Base-by-base conservation (phyloP, 2,888 invertebrate species). In the Lepidochrysops patricia region DNA sequence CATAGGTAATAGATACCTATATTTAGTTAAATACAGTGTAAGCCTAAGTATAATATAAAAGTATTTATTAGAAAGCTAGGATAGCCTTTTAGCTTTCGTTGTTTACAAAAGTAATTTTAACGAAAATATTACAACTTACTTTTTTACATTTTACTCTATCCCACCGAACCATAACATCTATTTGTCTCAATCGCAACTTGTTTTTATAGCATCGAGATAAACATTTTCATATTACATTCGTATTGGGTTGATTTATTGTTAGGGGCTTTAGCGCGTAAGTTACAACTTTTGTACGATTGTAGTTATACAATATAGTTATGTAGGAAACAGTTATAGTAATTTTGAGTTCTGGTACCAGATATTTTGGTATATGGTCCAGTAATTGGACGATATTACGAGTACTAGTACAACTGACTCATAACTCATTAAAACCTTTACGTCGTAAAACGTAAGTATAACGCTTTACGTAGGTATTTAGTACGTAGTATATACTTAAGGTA, bases 121-220 rank as follows among this genome's bases (percentile, higher is more conserved):
- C 26, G 4, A 49, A 49, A 50, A 4, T 27, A 23, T 13, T 13
- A 27, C 6, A 1, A 50, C 27, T 15, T 43, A 43, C 19, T 15
- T 5, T 27, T 7, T 52, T 52, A 27, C 27, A 43, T 15, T n/a
- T 4, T 1, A n/a, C 12, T 27, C 32, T 15, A 29, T 29, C 15
- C 6, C 19, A 19, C 15, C 29, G 15, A 19, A 54, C 32, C 7
- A 27, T 29, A 54, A 54, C 32, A 54, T 29, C 54, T 54, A 54
- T 54, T 54, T 54, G 32, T 54, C 54, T 54, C 54, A 54, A 54
- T 54, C 29, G 54, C 54, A 23, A 54, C 54, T 54, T 54, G 54
- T 32, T 54, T 54, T 54, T 54, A 54, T 54, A 32, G 54, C 54
- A 19, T 54, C 32, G 54, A 54, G 54, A 54, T 54, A 54, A 29